Evolutionary conservation across 2,113 vertebrate genomes (phyloP), one percentile per base, ranked within the genome.

Genomic region (Pelmatolapia mariae): DNA sequence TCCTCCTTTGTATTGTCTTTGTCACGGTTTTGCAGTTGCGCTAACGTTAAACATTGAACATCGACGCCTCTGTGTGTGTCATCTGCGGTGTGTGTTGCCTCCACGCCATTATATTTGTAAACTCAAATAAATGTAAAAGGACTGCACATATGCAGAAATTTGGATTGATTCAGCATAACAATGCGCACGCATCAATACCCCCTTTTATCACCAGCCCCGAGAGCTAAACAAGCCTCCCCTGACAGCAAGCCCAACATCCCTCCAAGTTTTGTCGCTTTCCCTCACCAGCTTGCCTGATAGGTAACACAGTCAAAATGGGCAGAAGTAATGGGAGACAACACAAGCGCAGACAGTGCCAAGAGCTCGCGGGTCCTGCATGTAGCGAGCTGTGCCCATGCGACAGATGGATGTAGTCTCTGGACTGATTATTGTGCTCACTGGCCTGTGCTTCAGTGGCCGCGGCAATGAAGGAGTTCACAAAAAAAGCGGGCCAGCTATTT

Each of bases 371-470:
- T 89, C 79, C 87, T 53, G 82, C 86, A 31, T 86, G 88, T 89
- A 78, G 91, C 54, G 63, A 86, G 89, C 90, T 9, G 90, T 93
- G 94, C 95, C 95, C 93, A 86, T 82, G 84, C 92, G 89, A 94
- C 96, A 96, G 95, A 96, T 96, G 96, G 95, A 95, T 93, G 90
- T 88, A 91, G 93, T 96, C 95, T 95, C 92, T 89, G 88, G 91
- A 86, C 94, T 95, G 95, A 95, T 96, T 96, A 95, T 96, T 96
- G 94, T 88, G 94, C 93, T 91, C 89, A 57, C 92, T 89, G 90
- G 92, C 92, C 93, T 84, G 91, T 63, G 91, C 91, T 91, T 93
- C 90, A 89, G 81, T 84, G 86, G 92, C 90, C 76, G 29, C 84
- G 4, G 86, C 90, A 66, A 92, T 86, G 87, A 92, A 92, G 93